Base-by-base conservation (phyloP, 2,113 vertebrate species). In the Mesembrinibis cayennensis region DNA sequence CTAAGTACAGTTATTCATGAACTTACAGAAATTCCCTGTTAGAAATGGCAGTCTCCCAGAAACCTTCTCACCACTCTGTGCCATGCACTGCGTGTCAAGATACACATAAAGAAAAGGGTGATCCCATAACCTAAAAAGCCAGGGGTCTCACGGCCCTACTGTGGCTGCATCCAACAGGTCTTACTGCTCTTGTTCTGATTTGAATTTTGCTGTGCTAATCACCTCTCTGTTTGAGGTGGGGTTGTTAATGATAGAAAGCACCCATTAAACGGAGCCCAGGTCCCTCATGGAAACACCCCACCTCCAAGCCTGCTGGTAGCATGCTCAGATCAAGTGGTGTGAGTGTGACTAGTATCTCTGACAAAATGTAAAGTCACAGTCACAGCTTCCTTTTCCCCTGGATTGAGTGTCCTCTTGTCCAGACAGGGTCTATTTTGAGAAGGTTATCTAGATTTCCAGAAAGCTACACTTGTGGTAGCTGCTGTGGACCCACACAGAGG, bases 141-240 rank as follows among this genome's bases (percentile, higher is more conserved):
- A 2, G 4, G 2, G 8, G 7, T 79, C 69, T 81, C 1, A 0
- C 4, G 5, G 38, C 63, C 27, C 18, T 84, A 0, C 29, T 70
- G 13, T 65, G 34, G 63, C 65, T 93, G 40, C 61, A 44, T 67
- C 65, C 40, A 11, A 2, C 36, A 77, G 74, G 42, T 63, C 50
- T 82, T 83, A 40, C 21, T 73, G 42, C 40, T 49, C 13, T 87
- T 67, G 49, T 44, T 77, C 19, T 3, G 29, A 32, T 81, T 82
- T 70, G 58, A 76, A 53, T 81, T 82, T 86, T 92, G 78, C 53
- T 90, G 20, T 86, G 65, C 49, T 71, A 34, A 50, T 81, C 20
- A 10, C 50, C 18, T 89, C 20, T 67, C n/a, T 22, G 23, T 76
- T 53, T 81, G 61, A 80, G 34, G 14, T 77, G 59, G 16, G 5